Base-by-base conservation (phyloP, 2,888 invertebrate genomes). In the Mythimna loreyi region DNA sequence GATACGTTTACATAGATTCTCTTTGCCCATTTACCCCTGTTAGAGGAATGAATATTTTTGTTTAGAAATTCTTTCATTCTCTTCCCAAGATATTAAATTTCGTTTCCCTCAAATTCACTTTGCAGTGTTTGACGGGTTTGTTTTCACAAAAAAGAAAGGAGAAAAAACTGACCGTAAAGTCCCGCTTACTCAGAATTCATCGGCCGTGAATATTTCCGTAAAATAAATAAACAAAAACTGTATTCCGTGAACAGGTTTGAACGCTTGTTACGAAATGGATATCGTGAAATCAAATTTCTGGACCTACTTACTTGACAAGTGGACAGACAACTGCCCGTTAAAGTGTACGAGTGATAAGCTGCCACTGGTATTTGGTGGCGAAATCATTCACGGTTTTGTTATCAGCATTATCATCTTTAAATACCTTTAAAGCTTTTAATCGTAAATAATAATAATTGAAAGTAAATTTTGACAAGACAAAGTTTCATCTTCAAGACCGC, bases 231-330 rank as follows among this genome's bases (percentile, higher is more conserved):
- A 57, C 62, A 81, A 78, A 68, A 75, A 80, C 64, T 64, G 52
- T 69, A 72, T 73, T 72, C 56, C 63, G 72, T 70, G 79, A 83
- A 85, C 86, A 81, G 73, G 75, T 78, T 83, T 75, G 66, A 85
- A 86, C 85, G 87, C 81, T 86, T 81, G 76, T 92, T 92, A 89
- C 85, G 86, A 91, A 93, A 92, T 90, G 81, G 82, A 62, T 87
- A 87, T 90, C 91, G 89, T 90, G 91, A 92, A 92, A 92, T 92
- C 91, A 86, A 82, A 85, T 82, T 79, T 76, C 67, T 61, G 67
- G 69, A 76, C 77, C 76, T 75, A 78, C 70, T 74, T 70, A 74
- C 67, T 66, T 77, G 78, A 67, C 71, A 76, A 80, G 70, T 72
- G 59, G 69, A 67, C 53, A 53, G 47, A 67, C 80, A 68, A 70